Evolutionary conservation across 2,113 vertebrate species (phyloP).

Genomic region (Gopherus evgoodei): DNA sequence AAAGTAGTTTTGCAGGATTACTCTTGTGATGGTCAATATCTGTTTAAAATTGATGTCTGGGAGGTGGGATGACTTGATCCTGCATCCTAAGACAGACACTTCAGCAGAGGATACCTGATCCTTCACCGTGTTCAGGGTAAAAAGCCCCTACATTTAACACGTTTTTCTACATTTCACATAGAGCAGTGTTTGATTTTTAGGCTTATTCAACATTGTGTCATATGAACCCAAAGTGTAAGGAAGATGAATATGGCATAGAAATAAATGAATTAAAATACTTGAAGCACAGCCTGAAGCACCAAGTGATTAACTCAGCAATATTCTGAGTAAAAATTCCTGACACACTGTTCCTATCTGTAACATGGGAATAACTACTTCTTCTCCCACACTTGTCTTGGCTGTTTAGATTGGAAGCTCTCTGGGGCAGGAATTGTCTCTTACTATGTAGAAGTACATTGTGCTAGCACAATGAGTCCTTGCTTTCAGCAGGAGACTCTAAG

Average conservation of each 20-base stretch:
- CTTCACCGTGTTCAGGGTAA: neutral
- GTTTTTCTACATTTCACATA: neutral
- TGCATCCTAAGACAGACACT: neutral
- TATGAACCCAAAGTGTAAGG: neutral
- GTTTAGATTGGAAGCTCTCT: neutral
- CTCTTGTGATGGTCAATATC: neutral
- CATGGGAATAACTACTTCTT: constrained; percentile 10
- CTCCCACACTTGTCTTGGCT: neutral
- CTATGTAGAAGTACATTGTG: neutral
- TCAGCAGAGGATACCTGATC: neutral
- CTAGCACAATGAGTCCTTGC: neutral
- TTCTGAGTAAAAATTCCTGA: constrained; percentile 27
- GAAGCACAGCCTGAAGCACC: neutral
- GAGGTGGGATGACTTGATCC: neutral
- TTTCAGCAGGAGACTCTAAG: neutral
- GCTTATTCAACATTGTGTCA: neutral
- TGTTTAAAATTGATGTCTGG: neutral
- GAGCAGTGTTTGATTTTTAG: neutral
- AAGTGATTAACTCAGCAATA: neutral
- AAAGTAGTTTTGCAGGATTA: accelerated
- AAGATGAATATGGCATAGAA: neutral
- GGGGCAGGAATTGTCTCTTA: neutral
- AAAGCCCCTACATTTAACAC: neutral
- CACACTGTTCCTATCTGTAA: neutral
- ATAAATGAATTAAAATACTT: neutral